Evolutionary conservation across 2,888 invertebrate genomes (phyloP).

Genomic region (Drosophila anceps): DNA sequence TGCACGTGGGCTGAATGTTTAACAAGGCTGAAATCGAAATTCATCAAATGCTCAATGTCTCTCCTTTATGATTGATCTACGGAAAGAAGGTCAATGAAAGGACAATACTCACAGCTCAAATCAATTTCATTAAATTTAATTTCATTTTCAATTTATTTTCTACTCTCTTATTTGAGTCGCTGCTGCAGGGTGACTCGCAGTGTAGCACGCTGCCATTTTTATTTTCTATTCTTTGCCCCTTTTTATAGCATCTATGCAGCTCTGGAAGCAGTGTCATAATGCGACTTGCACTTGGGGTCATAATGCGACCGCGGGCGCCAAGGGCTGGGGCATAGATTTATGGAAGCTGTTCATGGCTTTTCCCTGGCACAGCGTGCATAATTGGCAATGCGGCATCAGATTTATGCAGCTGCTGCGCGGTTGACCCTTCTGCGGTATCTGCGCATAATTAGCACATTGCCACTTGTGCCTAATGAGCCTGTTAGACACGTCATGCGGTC

Average conservation of each 20-base stretch:
- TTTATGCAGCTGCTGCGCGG: constrained; percentile 46
- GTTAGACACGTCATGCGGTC: constrained; percentile 75
- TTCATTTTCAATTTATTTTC: not conserved
- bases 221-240: constrained; percentile 17
- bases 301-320: constrained; percentile 27
- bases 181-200: not conserved
- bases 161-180: too few species aligned
- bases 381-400: constrained; percentile 72
- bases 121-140: not conserved
- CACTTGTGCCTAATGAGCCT: constrained; percentile 84
- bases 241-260: constrained; percentile 22
- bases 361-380: constrained; percentile 66
- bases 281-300: constrained; percentile 66
- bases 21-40: not conserved
- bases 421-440: constrained; percentile 49
- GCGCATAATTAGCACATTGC: constrained; percentile 83
- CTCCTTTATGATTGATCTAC: not conserved
- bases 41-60: too few species aligned
- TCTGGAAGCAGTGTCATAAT: constrained; percentile 67
- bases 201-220: not conserved
- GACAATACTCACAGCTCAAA: too few species aligned
- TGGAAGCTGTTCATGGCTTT: constrained; percentile 50
- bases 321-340: constrained; percentile 61
- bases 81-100: not conserved
- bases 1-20: not conserved